Base-by-base conservation (phyloP, 2,797 vertebrate genomes). In the Pseudomugil tenellus region DNA sequence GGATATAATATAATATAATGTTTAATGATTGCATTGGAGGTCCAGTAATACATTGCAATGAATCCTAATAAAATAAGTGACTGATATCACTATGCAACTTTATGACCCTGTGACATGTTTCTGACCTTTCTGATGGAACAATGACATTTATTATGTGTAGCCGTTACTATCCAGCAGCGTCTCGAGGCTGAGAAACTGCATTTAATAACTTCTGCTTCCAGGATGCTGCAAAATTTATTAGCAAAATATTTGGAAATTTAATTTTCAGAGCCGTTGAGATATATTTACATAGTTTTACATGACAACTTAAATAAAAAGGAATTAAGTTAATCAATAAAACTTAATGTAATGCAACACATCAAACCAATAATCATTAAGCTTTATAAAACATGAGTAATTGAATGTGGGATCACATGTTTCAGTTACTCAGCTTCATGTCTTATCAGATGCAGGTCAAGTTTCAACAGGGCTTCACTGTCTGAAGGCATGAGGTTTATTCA, bases 401-500 rank as follows among this genome's bases (percentile, higher is more conserved):
- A 63, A 39, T 12, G 10, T 32, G 34, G 9, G 28, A 9, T 51
- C 32, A 21, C 25, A 13, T 46, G 28, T 56, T 52, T 32, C 19
- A 48, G 46, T 19, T 37, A 19, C 46, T 60, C 16, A 32, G 1
- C 23, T 29, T 51, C 0, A 78, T 23, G 48, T 31, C 78, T 48
- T 31, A 68, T 48, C 62, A 55, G 23, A 66, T 46, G 46, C 29
- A 16, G 48, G 68, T 12, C 77, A 72, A 23, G 60, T 79, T 84
- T 56, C 63, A 59, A 83, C 77, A 77, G 63, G 56, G 68, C 53
- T 58, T 34, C 48, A 0, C 19, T 14, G 66, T 74, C 70, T 41
- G 59, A 32, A 51, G 23, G 49, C 31, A 6, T 19, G 13, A 60
- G 76, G 67, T 85, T 79, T 77, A 83, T 74, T 62, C 75, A 65